Evolutionary conservation across 1,140 invertebrate genomes (phyloP), one percentile per base, ranked within the genome.

Genomic region (Caenorhabditis remanei): DNA sequence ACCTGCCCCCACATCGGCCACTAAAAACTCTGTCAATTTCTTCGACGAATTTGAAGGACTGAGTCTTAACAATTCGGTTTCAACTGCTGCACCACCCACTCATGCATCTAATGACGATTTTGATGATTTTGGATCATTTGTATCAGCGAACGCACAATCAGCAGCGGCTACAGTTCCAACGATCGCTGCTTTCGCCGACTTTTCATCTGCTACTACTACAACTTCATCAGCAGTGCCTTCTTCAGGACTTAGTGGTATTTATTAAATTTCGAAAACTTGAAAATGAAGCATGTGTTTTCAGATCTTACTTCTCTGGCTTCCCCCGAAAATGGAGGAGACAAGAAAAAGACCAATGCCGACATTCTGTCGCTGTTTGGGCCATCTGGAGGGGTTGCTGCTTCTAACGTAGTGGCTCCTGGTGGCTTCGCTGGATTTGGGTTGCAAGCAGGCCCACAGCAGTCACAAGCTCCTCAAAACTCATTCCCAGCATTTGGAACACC

Each of bases 381-480:
- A 19, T 21, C 53, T 50, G 19, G 40, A 21, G 48, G 71, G 14
- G 24, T 19, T 8, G 16, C 85, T 13, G 75, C 86, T 5, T 11
- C 86, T 1, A 71, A 83, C 24, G 48, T 87, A 4, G 82, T 87
- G 1, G 86, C 86, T 61, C 86, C 86, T 14, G 86, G 86, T 11
- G 86, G 86, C 61, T 87, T 87, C 21, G 82, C 86, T 48, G 86
- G 65, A 46, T 87, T 87, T 63, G 86, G 86, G n/a, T 24, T 87
- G 32, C 86, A 87, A 55, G 71, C 82, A 16, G 50, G 21, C 2
- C 85, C 53, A 24, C 61, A 63, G 7, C 61, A 61, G 24, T 8
- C 65, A 2, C 56, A 61, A 63, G 19, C 8, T 5, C 82, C 16
- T 6, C 40, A 50, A 24, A 50, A 24, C 24, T 21, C 71, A 0